Percentiles rank a stretch among this genome's conserved stretches.
Conservation (phyloP, 2,113 vertebrate genomes). For the Nerophis lumbriciformis region DNA sequence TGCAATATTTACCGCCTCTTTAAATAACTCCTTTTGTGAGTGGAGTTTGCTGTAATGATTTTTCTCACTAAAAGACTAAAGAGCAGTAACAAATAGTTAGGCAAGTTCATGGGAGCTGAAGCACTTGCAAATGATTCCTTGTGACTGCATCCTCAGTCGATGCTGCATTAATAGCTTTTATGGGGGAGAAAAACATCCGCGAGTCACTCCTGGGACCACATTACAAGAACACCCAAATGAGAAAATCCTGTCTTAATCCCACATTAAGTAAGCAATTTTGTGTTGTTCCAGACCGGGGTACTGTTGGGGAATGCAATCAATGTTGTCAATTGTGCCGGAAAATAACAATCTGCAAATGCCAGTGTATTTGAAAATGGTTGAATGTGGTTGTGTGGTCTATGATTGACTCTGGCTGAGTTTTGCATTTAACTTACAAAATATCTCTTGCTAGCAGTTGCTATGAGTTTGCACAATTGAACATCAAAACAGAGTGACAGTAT, state of each 20-base stretch:
- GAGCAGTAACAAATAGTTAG: conserved; percentile 21
- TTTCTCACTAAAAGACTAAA: conserved; percentile 11
- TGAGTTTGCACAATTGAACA: not conserved
- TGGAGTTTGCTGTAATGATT: conserved; percentile 17
- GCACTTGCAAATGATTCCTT: conserved; percentile 36
- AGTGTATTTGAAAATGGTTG: conserved; percentile 11
- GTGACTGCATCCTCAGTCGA: conserved; percentile 35
- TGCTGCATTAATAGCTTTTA: conserved; percentile 49
- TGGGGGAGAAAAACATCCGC: conserved; percentile 36
- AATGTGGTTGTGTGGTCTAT: conserved; percentile 19
- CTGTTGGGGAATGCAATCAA: conserved; percentile 14
- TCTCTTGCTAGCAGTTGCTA: not conserved
- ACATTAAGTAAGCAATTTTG: conserved; percentile 51
- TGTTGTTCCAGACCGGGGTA: conserved; percentile 17
- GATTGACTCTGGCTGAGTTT: conserved; percentile 2
- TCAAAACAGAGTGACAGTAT: not conserved
- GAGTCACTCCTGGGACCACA: conserved; percentile 45
- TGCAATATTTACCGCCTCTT: conserved; percentile 10
- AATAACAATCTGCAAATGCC: conserved; percentile 20
- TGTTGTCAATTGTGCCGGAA: conserved; percentile 7
- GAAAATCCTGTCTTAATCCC: conserved; percentile 53
- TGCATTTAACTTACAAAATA: not conserved
- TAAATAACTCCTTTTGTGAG: conserved; percentile 12
- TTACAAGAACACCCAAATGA: conserved; percentile 45
- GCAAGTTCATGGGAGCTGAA: conserved; percentile 32